Base-by-base conservation (phyloP, 2,888 invertebrate genomes). In the Tipula lateralis region DNA sequence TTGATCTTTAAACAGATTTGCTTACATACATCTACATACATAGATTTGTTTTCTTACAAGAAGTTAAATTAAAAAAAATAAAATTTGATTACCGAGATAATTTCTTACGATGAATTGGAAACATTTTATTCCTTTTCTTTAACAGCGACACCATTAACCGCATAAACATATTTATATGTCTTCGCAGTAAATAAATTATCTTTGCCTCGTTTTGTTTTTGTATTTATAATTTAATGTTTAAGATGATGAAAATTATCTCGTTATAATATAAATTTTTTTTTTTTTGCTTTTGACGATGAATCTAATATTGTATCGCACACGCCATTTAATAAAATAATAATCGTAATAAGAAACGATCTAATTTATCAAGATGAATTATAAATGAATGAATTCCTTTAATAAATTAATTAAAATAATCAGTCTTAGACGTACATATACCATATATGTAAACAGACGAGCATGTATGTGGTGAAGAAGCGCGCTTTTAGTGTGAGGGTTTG, bases 291-390 rank as follows among this genome's bases (percentile, higher is more conserved):
- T 44, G 44, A 44, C 7, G 24, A 66, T 66, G 66, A 24, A 66
- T 24, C 7, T 44, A 66, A 24, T 24, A 44, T 44, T 44, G 5
- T 44, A 66, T 66, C 66, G 66, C 24, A 66, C 66, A 66, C 66
- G 66, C 66, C 66, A 66, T 66, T 66, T 66, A 66, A 66, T 66
- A 66, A 66, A 66, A 66, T 66, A 19, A 24, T 66, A 66, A 24
- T 66, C 19, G 24, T 66, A 66, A 66, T 66, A 66, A 66, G 66
- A 66, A 66, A 66, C 66, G 66, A 24, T 66, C 66, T 66, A 66
- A 66, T 66, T 66, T 66, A 66, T 66, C 66, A 66, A 66, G 66
- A 66, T 66, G 66, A 66, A 66, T 66, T 66, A 66, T 66, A 66
- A 66, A 66, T 66, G 66, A 66, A 66, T 66, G 66, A 24, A 66